Evolutionary conservation across 2,113 vertebrate species (phyloP).

Genomic region (Pagrus major): DNA sequence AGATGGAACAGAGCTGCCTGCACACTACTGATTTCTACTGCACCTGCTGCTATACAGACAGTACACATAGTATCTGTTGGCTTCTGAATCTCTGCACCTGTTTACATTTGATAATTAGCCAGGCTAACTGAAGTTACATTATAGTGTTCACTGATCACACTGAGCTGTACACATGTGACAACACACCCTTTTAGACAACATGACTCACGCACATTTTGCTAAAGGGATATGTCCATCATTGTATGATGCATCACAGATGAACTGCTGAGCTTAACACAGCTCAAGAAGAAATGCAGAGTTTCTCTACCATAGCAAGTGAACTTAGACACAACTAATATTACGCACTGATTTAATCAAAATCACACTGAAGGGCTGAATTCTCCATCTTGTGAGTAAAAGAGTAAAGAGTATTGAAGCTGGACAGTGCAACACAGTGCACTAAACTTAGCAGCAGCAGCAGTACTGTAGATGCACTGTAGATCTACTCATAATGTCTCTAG

Average conservation of each 20-base stretch:
- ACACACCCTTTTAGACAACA: neutral
- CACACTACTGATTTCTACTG: neutral
- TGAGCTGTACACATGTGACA: neutral
- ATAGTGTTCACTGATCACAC: neutral
- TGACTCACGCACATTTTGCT: neutral
- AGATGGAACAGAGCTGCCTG: neutral
- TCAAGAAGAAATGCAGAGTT: neutral
- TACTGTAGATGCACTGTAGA: constrained; percentile 34
- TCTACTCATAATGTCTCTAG: constrained; percentile 26
- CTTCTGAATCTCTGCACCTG: neutral
- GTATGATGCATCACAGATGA: neutral
- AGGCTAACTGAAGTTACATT: neutral
- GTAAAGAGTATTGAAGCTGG: neutral
- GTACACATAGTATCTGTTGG: neutral
- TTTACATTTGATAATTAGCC: neutral
- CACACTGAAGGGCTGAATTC: neutral
- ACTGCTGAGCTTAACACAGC: neutral
- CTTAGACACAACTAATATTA: neutral
- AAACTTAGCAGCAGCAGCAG: constrained; percentile 23
- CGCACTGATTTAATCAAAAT: neutral
- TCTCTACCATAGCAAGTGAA: neutral
- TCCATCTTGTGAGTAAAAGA: neutral
- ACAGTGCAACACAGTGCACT: neutral
- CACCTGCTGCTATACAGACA: neutral
- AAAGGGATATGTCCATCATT: neutral